These are phyloP conservation scores for Sarcophaga peregrina DNA, from an alignment of 1,140 invertebrate species.

Conservation along the genomic window DNA sequence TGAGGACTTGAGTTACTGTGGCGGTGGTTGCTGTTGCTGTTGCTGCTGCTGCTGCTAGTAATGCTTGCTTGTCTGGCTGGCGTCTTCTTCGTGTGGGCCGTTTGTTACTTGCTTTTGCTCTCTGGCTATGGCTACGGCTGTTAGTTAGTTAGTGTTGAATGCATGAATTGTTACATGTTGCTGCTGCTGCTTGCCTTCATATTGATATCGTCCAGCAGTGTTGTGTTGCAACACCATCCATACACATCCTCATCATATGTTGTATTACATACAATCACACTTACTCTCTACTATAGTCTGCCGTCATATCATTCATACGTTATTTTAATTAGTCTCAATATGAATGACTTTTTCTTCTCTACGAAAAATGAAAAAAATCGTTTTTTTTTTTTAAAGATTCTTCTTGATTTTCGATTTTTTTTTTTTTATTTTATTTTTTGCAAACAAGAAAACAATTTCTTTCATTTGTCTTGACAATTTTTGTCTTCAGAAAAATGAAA, in stretches of 20 bases:
- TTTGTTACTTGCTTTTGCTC: background rate
- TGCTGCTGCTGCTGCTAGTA: background rate
- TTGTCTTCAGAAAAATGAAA: background rate
- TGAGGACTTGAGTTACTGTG: background rate
- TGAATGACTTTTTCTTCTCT: background rate
- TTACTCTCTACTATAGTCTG: no score
- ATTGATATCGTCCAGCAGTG: background rate
- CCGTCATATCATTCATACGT: background rate
- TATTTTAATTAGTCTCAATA: conserved; percentile 10
- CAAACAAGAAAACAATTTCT: background rate
- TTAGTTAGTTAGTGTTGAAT: background rate
- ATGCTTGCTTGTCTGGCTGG: conserved; percentile 19
- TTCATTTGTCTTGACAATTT: conserved; percentile 8
- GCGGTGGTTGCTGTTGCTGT: background rate
- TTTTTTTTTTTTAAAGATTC: background rate
- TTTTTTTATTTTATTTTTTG: background rate
- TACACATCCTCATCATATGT: background rate
- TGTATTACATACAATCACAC: background rate
- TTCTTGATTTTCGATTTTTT: background rate
- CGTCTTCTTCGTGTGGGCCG: conserved; percentile 38
- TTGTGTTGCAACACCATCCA: conserved; percentile 28
- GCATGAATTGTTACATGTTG: conserved; percentile 20
- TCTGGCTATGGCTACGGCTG: background rate
- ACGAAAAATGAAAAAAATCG: background rate
- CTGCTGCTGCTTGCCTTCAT: background rate